Base-by-base conservation (phyloP, 2,113 vertebrate species). In the Scopus umbretta region DNA sequence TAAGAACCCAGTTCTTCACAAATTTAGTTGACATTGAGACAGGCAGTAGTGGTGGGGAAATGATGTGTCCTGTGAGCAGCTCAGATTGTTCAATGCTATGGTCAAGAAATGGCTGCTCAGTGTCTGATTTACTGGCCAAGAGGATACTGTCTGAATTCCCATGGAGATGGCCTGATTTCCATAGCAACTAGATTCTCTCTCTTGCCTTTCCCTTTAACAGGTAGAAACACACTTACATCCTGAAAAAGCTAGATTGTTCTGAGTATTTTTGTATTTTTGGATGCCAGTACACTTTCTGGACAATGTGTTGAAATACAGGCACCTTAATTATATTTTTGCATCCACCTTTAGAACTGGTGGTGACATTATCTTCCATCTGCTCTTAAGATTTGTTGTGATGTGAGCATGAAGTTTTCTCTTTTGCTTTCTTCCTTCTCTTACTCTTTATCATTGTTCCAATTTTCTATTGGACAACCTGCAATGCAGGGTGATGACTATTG, bases 111-210 rank as follows among this genome's bases (percentile, higher is more conserved):
- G 66, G 78, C 61, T 94, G 93, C 88, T 96, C 80, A 56, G 84
- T 86, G 80, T 94, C 62, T 96, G 94, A 96, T 96, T 95, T 97
- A 94, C 81, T 92, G 92, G 88, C 86, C 96, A 96, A 93, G 94
- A 95, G 90, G 80, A 96, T 94, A 97, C 68, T 95, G 94, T 76
- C 85, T 92, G 88, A 97, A 98, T 98, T 97, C 97, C 97, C 97
- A 96, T 94, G 94, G 97, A 96, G 97, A 97, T 97, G 95, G 90
- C 72, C 96, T 93, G 81, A 98, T 97, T 97, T 97, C 97, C 97
- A 98, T 98, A 97, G 97, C 96, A 98, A 98, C 97, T 96, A 93
- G 81, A 95, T 94, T 96, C 68, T 92, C 56, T 76, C 74, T 65
- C 87, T 94, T 95, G 82, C 84, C 80, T 96, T 97, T 96, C 70